A percentile compares a stretch with the other conserved stretches of the same genome.
Conservation (phyloP, 2,797 vertebrate genomes). For the Synaphobranchus kaupii region DNA sequence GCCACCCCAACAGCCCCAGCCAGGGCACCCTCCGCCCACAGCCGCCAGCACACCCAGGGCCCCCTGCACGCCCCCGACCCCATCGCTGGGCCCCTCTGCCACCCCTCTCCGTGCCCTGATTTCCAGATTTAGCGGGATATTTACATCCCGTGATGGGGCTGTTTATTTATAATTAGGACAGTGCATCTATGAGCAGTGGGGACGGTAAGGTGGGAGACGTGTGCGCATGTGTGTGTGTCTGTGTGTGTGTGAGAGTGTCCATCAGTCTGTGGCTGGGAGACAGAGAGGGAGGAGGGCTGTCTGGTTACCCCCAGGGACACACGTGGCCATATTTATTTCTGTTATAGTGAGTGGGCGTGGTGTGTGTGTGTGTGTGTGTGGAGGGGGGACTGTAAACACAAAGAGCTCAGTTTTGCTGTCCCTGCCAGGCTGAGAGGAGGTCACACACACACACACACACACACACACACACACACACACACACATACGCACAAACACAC, state of each 20-base stretch:
- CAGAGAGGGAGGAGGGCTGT: background rate
- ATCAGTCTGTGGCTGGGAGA: background rate
- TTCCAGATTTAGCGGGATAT: constrained; percentile 28
- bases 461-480: constrained; percentile 9
- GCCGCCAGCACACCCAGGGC: constrained; percentile 8
- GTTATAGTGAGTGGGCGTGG: constrained; percentile 30
- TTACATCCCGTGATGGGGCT: constrained; percentile 46
- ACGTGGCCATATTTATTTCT: constrained; percentile 52
- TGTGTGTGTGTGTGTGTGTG: background rate
- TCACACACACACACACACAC: background rate
- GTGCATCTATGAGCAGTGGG: constrained; percentile 37
- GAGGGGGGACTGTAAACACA: background rate
- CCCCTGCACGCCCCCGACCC: constrained; percentile 3
- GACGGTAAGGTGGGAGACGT: background rate
- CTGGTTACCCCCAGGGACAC: background rate
- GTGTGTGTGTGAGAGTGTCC: background rate
- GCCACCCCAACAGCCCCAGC: background rate
- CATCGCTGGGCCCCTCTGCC: constrained; percentile 25
- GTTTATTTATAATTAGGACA: constrained; percentile 56
- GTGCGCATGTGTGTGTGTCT: background rate
- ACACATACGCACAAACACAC: background rate
- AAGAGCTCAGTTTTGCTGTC: constrained; percentile 1
- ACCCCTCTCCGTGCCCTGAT: background rate
- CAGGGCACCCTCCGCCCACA: background rate
- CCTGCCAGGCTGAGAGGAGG: background rate